phyloP scores from a whole-genome alignment of 2,113 vertebrate genomes.

The Crocuta crocuta region DNA sequence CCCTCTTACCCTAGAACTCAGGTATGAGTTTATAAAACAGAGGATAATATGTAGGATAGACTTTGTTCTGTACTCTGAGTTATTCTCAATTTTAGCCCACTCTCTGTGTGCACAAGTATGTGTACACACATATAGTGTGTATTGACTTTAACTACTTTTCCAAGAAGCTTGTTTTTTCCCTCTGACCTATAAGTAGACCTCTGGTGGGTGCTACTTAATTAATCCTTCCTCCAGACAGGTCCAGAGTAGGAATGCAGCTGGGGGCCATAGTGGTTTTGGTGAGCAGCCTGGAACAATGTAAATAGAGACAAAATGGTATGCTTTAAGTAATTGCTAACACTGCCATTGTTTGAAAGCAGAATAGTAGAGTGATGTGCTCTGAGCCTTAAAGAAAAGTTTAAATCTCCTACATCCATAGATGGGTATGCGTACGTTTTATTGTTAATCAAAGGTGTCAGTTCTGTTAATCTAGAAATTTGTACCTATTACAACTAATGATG shows the following conservation, averaged over 20 bases:
- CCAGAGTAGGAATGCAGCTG: background rate
- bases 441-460: background rate
- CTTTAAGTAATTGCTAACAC: background rate
- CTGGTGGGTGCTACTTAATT: background rate
- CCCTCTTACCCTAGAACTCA: background rate
- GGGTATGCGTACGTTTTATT: background rate
- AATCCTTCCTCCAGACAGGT: background rate
- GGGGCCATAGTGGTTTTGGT: background rate
- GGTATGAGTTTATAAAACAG: background rate
- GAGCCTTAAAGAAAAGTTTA: conserved; percentile 17
- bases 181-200: background rate
- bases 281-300: background rate
- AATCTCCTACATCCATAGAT: background rate
- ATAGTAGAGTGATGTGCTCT: background rate
- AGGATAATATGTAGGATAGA: background rate
- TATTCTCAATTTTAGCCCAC: background rate
- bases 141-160: background rate
- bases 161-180: background rate
- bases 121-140: background rate
- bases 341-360: background rate
- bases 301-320: background rate
- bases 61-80: background rate
- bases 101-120: background rate
- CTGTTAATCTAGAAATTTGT: conserved; percentile 8
- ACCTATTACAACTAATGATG: background rate